Percentiles rank a stretch among this genome's conserved stretches.
phyloP scores from a whole-genome alignment of 2,797 vertebrate species.

The Cuniculus paca region DNA sequence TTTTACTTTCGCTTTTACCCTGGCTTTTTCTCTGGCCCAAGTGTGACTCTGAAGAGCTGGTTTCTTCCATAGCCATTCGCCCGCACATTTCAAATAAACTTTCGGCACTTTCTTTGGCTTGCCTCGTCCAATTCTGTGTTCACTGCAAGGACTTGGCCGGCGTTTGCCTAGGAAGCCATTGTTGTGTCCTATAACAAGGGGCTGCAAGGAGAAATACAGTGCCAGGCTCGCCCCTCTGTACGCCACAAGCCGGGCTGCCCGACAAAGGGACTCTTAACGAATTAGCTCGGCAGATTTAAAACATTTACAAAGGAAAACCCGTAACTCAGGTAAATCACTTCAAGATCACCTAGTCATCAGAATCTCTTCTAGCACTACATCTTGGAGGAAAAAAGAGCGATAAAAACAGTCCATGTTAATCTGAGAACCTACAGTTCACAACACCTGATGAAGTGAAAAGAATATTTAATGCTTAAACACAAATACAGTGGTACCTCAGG shows the following conservation, averaged over 20 bases:
- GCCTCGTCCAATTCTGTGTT: not conserved
- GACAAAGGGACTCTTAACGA: not conserved
- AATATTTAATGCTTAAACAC: conserved; percentile 4
- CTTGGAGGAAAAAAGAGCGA: not conserved
- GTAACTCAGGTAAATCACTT: not conserved
- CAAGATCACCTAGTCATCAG: not conserved
- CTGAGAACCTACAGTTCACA: not conserved
- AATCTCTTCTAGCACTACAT: not conserved
- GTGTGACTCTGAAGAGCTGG: not conserved
- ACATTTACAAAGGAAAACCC: not conserved
- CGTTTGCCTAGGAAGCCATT: not conserved
- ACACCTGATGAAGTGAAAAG: not conserved
- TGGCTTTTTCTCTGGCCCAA: not conserved
- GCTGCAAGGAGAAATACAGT: not conserved
- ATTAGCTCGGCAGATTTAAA: not conserved
- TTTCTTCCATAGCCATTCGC: not conserved
- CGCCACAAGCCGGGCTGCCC: not conserved
- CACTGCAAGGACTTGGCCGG: not conserved
- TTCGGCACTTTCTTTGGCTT: not conserved
- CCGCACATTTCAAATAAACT: not conserved
- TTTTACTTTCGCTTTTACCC: not conserved
- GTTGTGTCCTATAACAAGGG: not conserved
- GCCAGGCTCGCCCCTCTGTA: not conserved
- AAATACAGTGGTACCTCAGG: not conserved
- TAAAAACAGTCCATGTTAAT: not conserved